phyloP scores from a whole-genome alignment of 2,797 vertebrate species.

The Gila robusta region DNA sequence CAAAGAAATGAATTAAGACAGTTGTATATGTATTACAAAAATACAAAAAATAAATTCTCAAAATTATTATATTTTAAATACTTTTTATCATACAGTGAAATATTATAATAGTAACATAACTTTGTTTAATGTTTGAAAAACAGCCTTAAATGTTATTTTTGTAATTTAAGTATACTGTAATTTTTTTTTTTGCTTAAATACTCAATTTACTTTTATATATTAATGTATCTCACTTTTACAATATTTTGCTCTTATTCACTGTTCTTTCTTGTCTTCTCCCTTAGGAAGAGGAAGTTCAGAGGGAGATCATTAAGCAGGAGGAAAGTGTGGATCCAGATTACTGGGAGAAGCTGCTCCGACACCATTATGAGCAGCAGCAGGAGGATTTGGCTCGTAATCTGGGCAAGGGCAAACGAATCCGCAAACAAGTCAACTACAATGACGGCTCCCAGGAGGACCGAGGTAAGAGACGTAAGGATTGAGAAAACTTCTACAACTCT shows the following conservation, averaged over 20 bases:
- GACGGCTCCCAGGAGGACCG: slow-evolving; percentile 96
- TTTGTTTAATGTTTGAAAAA: background rate
- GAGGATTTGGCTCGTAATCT: slow-evolving; percentile 96
- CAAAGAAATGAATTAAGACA: background rate
- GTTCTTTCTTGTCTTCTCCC: background rate
- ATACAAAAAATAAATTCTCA: too few species aligned
- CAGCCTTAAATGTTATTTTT: background rate
- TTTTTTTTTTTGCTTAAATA: background rate
- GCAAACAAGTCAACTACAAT: slow-evolving; percentile 99
- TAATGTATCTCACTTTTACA: background rate
- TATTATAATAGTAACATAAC: background rate
- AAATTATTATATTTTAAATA: background rate
- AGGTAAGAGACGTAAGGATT: slow-evolving; percentile 78
- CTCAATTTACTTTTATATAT: background rate
- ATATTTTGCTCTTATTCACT: background rate
- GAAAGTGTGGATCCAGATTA: slow-evolving; percentile 98
- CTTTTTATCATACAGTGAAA: background rate
- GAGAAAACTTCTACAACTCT: background rate
- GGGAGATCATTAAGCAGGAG: slow-evolving; percentile 98
- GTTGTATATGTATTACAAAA: background rate
- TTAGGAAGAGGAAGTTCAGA: slow-evolving; percentile 96
- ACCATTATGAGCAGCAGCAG: slow-evolving; percentile 98
- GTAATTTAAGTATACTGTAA: background rate
- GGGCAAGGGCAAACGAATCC: slow-evolving; percentile 97
- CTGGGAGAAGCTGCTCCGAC: slow-evolving; percentile 97